phyloP scores from a whole-genome alignment of 2,888 invertebrate genomes.

The Physocephala rufipes region DNA sequence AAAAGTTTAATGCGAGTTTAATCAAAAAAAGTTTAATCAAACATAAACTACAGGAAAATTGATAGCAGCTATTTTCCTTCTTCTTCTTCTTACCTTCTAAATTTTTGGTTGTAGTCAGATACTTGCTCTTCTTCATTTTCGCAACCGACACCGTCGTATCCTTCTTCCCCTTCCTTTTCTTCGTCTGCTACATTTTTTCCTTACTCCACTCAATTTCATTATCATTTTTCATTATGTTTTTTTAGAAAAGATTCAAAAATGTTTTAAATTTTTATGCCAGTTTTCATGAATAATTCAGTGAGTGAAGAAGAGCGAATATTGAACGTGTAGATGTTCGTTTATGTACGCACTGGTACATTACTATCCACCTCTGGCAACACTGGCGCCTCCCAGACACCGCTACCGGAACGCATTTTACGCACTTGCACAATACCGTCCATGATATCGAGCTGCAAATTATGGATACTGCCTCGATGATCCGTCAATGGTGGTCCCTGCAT shows the following conservation, averaged over 20 bases:
- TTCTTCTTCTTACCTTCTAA: too few relatives aligned
- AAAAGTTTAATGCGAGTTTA: too few relatives aligned
- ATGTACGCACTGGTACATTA: slow-evolving; percentile 64
- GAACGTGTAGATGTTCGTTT: slow-evolving; percentile 42
- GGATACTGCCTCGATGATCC: slow-evolving; percentile 78
- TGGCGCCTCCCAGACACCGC: slow-evolving; percentile 77
- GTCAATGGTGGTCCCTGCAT: slow-evolving; percentile 76
- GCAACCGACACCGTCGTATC: background rate
- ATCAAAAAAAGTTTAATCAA: too few relatives aligned
- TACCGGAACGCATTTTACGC: slow-evolving; percentile 72
- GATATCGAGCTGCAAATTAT: slow-evolving; percentile 85
- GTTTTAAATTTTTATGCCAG: background rate
- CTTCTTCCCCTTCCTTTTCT: background rate
- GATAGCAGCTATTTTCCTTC: too few relatives aligned
- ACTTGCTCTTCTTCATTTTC: background rate
- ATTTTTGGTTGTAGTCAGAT: too few relatives aligned
- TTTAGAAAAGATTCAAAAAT: too few relatives aligned
- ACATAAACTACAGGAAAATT: too few relatives aligned
- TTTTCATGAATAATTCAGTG: too few relatives aligned
- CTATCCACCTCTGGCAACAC: slow-evolving; percentile 60
- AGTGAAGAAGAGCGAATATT: background rate
- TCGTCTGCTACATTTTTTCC: background rate
- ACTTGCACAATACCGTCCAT: slow-evolving; percentile 89
- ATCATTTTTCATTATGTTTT: background rate
- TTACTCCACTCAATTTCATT: background rate